Evolutionary conservation across 2,797 vertebrate genomes (phyloP), one percentile per base, ranked within the genome.

Genomic region (Chromobotia macracanthus): DNA sequence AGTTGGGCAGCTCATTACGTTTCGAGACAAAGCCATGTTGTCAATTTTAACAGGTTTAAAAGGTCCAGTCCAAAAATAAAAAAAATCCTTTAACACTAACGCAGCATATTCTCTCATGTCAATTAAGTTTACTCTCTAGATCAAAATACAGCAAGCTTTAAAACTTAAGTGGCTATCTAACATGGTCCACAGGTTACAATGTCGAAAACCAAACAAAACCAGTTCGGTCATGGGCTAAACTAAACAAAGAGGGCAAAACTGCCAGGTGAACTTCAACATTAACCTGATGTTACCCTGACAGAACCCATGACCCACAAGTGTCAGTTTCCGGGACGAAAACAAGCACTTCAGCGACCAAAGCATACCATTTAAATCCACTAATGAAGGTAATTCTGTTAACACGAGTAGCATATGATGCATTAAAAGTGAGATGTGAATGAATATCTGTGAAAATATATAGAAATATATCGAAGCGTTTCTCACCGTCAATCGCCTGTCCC

Each of bases 81-180:
- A 46, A 38, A 35, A 53, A 1, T 28, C 56, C 13, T 48, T 46
- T n/a, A 23, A 35, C 25, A 63, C n/a, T 48, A 53, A 11, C 11
- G 2, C 60, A 53, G 5, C 31, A 44, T 41, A 51, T 58, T 68
- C 13, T 68, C 51, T 10, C 31, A 58, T 53, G n/a, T 18, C 2
- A 6, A 6, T 58, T 63, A 65, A 76, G 16, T 76, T 65, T 79
- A 23, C 3, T 21, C 21, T 38, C 3, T 58, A 35, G 16, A 8
- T 48, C 53, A 60, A 55, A 67, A 66, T 15, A 18, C 7, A 41
- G 4, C 1, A 46, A 48, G 19, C 21, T 67, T 67, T 56, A 55
- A 58, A 77, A 77, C 75, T 68, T 48, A 25, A 48, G 21, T 86
- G 87, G 80, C 88, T 46, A 31, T 66, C 61, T 64, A 66, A 69